These are phyloP conservation scores for Benthosema pterotum DNA, from an alignment of 2,797 vertebrate genomes.

Conservation along the genomic window DNA sequence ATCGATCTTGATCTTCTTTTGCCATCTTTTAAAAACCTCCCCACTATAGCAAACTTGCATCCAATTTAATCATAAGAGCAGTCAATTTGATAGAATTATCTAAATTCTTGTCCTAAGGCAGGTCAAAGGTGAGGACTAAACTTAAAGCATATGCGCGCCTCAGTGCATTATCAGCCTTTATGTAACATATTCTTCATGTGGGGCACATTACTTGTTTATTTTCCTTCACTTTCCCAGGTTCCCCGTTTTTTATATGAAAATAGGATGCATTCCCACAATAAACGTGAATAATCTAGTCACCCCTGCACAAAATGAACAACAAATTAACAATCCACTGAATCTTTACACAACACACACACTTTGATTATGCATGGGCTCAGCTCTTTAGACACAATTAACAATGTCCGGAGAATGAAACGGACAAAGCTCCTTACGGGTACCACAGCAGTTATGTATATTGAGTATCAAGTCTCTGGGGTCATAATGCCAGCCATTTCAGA, in stretches of 20 bases:
- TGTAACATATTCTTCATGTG: conserved; percentile 21
- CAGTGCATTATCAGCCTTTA: conserved; percentile 29
- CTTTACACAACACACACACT: conserved; percentile 47
- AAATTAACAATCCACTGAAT: conserved; percentile 9
- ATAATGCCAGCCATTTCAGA: conserved; percentile 61
- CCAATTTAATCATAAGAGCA: conserved; percentile 2
- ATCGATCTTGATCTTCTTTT: background rate
- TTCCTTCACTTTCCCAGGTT: conserved; percentile 12
- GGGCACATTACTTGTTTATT: conserved; percentile 6
- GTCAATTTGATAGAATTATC: conserved; percentile 7
- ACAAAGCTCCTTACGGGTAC: conserved; percentile 49
- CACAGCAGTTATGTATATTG: conserved; percentile 56
- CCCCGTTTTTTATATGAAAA: conserved; percentile 14
- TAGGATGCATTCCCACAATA: conserved; percentile 19
- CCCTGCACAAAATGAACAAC: conserved; percentile 9
- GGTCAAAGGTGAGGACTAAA: conserved; percentile 12
- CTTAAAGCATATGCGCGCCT: conserved; percentile 27
- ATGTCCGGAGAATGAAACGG: conserved; percentile 52
- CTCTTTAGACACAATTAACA: conserved; percentile 57
- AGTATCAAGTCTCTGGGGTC: conserved; percentile 63
- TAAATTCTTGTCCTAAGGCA: conserved; percentile 20
- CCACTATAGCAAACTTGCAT: conserved; percentile 2
- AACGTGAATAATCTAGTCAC: conserved; percentile 1
- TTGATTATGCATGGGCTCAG: conserved; percentile 41
- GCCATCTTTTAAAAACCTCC: conserved; percentile 7